Base-by-base conservation (phyloP, 2,888 invertebrate genomes). In the Protodeltote pygarga region DNA sequence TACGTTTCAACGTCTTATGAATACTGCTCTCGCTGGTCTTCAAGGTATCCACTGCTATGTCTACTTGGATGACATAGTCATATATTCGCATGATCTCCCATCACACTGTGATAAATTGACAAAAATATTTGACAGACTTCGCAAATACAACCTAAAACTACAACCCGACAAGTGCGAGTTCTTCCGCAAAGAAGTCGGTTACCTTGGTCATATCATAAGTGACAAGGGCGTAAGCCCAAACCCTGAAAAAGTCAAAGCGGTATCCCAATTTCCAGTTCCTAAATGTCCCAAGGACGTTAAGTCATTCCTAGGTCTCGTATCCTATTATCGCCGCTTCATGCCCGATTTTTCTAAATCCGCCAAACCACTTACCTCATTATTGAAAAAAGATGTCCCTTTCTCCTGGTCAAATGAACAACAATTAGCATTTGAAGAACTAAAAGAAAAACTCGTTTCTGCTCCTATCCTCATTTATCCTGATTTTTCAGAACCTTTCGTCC, bases 161-260 rank as follows among this genome's bases (percentile, higher is more conserved):
- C 40, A 68, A 46, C 35, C 57, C 4, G 69, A 72, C 32, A 72
- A 72, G 25, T 25, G 25, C 11, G 25, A 25, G 44, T 62, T 25
- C 11, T 25, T 25, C 11, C 11, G 25, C 10, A 10, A 11, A 3
- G 66, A 72, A 62, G 66, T 79, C 3, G 55, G 55, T 6, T 79
- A 65, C 46, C 39, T 79, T 9, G 77, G 79, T 2, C 76, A 73
- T 27, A 57, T 72, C n/a, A 70, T 79, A 9, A 65, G 68, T 5
- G 51, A 55, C 5, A 67, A 73, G 4, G 73, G 67, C 14, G 53
- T 71, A 5, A 62, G 50, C 5, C 34, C 42, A 8, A 20, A 35
- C 28, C 35, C 35, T 14, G 40, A 40, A 5, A 39, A 20, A 15
- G 25, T 37, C 23, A 38, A 28, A 13, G 20, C 38, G 8, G 28